Base-by-base conservation (phyloP, 2,888 invertebrate genomes). In the Sceliomorpha sp. region DNA sequence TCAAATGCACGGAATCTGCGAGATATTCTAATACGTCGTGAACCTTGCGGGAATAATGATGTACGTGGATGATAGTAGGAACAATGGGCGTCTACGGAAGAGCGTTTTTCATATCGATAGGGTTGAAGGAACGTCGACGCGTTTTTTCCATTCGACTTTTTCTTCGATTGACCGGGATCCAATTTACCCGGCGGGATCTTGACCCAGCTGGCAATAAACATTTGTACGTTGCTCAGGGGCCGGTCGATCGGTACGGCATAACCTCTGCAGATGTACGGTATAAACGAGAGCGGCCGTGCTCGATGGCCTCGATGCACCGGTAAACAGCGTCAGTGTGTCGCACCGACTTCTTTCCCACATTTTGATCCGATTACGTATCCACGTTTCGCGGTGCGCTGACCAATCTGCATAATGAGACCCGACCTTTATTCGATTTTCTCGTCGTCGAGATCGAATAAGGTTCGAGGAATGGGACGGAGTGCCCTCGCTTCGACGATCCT, bases 311-410 rank as follows among this genome's bases (percentile, higher is more conserved):
- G 39, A 24, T 39, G 29, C 24, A 40, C 47, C 40, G 26, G 32
- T 44, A 32, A 59, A n/a, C n/a, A n/a, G 59, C 58, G 50, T 63
- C 48, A 34, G 39, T 63, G 59, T 67, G 63, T 59, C 53, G 64
- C 66, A 63, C 60, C 63, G 55, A 37, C 68, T 67, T 53, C 73
- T 77, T 77, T 76, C 72, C 75, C 75, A 77, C 79, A 79, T 78
- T 79, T 76, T 73, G 71, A 77, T 79, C 73, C 75, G 76, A 78
- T 78, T 76, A 76, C 75, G 74, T 74, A 74, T 69, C 75, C 72
- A 51, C 68, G 68, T 72, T 70, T 72, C 63, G 70, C 69, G 59
- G 67, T 74, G 73, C 68, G 66, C 70, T 70, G 70, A 50, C 70
- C 70, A 71, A 74, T 75, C 75, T 75, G 72, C 73, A 74, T 75